phyloP scores from a whole-genome alignment of 2,797 vertebrate genomes.

The Centropyge bicolor region DNA sequence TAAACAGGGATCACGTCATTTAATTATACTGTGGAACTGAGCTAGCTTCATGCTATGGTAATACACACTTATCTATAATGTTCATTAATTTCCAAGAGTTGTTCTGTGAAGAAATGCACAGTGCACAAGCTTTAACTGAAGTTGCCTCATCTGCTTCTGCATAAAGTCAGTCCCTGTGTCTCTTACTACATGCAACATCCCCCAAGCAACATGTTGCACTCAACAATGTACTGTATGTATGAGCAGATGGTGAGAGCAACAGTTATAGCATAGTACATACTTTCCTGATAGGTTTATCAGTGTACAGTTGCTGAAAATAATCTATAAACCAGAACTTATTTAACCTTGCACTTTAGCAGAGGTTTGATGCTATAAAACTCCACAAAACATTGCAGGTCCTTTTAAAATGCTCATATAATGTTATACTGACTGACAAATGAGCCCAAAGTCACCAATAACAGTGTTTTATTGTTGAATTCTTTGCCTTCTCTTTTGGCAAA shows the following conservation, averaged over 20 bases:
- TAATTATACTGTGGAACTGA: slow-evolving; percentile 13
- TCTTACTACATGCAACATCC: neutral
- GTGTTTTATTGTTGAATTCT: slow-evolving; percentile 4
- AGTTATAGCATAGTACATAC: neutral
- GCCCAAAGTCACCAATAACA: neutral
- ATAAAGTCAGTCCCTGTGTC: slow-evolving; percentile 12
- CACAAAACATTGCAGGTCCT: neutral
- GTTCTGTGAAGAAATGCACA: slow-evolving; percentile 16
- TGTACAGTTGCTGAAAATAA: neutral
- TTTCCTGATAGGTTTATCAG: neutral
- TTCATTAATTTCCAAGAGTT: neutral
- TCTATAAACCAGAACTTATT: neutral
- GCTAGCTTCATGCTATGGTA: neutral
- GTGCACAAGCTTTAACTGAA: slow-evolving; percentile 5
- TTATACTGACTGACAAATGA: slow-evolving; percentile 13
- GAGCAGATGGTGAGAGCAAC: slow-evolving; percentile 47
- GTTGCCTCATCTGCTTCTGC: neutral
- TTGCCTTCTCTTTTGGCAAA: neutral
- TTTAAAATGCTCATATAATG: slow-evolving; percentile 6
- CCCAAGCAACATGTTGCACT: slow-evolving; percentile 20
- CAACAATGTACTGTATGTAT: neutral
- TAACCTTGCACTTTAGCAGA: neutral
- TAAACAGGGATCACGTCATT: slow-evolving; percentile 22
- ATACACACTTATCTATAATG: neutral
- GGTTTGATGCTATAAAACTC: slow-evolving; percentile 1